phyloP scores from a whole-genome alignment of 2,113 vertebrate species.

The Amia ocellicauda region DNA sequence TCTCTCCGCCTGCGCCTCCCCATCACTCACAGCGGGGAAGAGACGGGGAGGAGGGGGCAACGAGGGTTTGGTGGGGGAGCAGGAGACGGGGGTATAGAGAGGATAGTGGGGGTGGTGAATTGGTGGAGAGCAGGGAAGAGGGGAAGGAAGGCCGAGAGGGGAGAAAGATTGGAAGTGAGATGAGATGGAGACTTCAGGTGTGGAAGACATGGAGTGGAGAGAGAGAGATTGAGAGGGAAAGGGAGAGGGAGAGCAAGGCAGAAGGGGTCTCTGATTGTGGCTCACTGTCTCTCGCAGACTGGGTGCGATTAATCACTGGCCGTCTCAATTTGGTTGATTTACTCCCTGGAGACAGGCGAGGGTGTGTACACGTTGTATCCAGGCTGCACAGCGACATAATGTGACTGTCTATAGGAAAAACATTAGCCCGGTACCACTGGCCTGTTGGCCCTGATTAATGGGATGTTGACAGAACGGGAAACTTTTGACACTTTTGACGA shows the following conservation, averaged over 20 bases:
- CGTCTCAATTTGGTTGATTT: constrained; percentile 75
- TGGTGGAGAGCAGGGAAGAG: not conserved
- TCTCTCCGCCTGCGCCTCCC: constrained; percentile 70
- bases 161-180: not conserved
- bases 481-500: too few species aligned
- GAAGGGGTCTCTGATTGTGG: not conserved
- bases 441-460: constrained; percentile 61
- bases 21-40: constrained; percentile 76
- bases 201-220: not conserved
- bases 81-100: not conserved
- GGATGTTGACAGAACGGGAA: constrained; percentile 17
- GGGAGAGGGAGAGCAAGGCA: not conserved
- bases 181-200: constrained; percentile 10
- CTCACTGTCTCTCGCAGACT: constrained; percentile 6
- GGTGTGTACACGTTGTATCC: constrained; percentile 63
- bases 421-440: constrained; percentile 65
- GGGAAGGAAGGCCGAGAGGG: too few species aligned
- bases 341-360: constrained; percentile 50
- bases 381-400: constrained; percentile 48
- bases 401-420: constrained; percentile 77
- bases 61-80: not conserved
- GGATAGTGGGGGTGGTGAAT: not conserved
- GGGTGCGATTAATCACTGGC: constrained; percentile 70
- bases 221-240: constrained; percentile 1
- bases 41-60: constrained; percentile 52